phyloP scores from a whole-genome alignment of 2,113 vertebrate genomes.

The Eclectus roratus region DNA sequence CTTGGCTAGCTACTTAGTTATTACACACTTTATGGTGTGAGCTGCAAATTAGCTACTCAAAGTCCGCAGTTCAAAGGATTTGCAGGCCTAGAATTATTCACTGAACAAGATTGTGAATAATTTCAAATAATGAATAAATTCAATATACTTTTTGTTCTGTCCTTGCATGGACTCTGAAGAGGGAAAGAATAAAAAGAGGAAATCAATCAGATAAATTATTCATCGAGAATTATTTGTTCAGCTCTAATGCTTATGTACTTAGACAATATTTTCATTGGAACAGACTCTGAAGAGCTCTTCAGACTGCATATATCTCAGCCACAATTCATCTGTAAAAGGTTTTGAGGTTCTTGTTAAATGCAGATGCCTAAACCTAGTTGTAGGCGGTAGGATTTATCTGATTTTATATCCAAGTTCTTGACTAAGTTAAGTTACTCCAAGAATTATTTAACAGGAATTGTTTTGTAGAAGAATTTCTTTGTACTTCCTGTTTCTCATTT shows the following conservation, averaged over 20 bases:
- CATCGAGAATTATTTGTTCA: slow-evolving; percentile 69
- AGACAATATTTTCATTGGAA: slow-evolving; percentile 72
- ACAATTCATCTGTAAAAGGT: slow-evolving; percentile 35
- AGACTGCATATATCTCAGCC: slow-evolving; percentile 53
- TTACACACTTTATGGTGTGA: slow-evolving; percentile 41
- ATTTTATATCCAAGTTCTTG: slow-evolving; percentile 9
- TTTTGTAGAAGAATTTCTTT: neutral
- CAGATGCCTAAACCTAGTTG: slow-evolving; percentile 23
- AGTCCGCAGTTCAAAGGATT: slow-evolving; percentile 55
- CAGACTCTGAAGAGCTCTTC: slow-evolving; percentile 68
- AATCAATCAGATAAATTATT: slow-evolving; percentile 74
- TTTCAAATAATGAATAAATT: slow-evolving; percentile 71
- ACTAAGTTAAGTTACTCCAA: slow-evolving; percentile 6
- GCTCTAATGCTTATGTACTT: slow-evolving; percentile 68
- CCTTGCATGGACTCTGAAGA: slow-evolving; percentile 42
- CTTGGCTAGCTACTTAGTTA: slow-evolving; percentile 47
- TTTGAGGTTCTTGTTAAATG: slow-evolving; percentile 48
- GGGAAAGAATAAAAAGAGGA: slow-evolving; percentile 56
- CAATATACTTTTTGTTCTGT: slow-evolving; percentile 68
- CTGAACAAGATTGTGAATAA: slow-evolving; percentile 69
- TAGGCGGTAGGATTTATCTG: slow-evolving; percentile 4
- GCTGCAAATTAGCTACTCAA: slow-evolving; percentile 62
- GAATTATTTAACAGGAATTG: neutral
- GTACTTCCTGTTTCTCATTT: neutral
- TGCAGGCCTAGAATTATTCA: slow-evolving; percentile 65